Conservation (phyloP, 1,140 invertebrate species). For the Spodoptera frugiperda region DNA sequence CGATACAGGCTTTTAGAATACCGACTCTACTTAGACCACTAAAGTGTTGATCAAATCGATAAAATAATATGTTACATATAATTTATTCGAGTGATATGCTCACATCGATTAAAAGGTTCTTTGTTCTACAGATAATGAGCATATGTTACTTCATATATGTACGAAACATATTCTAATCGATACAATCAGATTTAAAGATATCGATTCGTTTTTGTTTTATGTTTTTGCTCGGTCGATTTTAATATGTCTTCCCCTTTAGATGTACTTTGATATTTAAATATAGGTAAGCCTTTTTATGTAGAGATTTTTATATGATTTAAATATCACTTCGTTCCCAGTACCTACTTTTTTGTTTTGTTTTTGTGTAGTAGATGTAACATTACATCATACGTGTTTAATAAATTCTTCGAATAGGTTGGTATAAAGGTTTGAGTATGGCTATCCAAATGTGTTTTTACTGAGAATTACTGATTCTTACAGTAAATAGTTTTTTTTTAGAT, state of each 20-base stretch:
- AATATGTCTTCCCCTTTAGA: slow-evolving; percentile 6
- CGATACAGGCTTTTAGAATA: background rate
- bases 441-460: too few species aligned
- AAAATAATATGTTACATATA: slow-evolving; percentile 31
- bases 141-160: slow-evolving; percentile 35
- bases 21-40: background rate
- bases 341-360: background rate
- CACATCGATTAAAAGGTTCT: slow-evolving; percentile 50
- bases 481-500: too few species aligned
- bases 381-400: too few species aligned
- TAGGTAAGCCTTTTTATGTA: background rate
- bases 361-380: background rate
- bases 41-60: too few species aligned
- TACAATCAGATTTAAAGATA: slow-evolving; percentile 18
- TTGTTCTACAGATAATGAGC: slow-evolving; percentile 51
- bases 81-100: slow-evolving; percentile 35
- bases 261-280: background rate
- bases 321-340: background rate
- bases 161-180: slow-evolving; percentile 42
- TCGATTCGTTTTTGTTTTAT: slow-evolving; percentile 27
- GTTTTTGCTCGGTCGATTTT: slow-evolving; percentile 13
- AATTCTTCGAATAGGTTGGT: too few species aligned
- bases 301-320: background rate
- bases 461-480: too few species aligned
- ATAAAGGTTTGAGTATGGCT: too few species aligned